These are phyloP conservation scores for Lysandra coridon DNA, from an alignment of 2,888 invertebrate genomes.

Conservation along the genomic window DNA sequence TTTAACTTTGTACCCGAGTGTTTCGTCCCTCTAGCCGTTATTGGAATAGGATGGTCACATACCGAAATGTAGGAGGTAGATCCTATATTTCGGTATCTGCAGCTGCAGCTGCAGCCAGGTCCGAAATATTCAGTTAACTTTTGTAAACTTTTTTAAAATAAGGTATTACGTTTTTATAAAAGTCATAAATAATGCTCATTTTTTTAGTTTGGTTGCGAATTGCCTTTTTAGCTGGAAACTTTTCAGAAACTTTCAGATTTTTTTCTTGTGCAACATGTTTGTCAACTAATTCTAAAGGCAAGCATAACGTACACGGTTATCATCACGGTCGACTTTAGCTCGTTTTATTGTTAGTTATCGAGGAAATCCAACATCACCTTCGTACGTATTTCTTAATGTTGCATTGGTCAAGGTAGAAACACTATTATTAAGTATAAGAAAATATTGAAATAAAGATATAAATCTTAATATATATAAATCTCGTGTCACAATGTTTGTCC, in stretches of 20 bases:
- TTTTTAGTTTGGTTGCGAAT: neutral
- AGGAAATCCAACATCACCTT: conserved; percentile 3
- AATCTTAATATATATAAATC: too few species aligned
- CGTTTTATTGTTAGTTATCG: neutral
- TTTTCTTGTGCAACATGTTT: neutral
- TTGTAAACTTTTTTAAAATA: neutral
- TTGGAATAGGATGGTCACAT: neutral
- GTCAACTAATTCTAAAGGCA: neutral
- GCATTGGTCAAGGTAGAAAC: neutral
- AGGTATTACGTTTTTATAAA: neutral
- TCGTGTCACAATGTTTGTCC: too few species aligned
- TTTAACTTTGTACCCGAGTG: neutral
- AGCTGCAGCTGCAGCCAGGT: neutral
- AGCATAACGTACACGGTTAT: too few species aligned
- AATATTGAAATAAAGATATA: too few species aligned
- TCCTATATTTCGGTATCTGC: neutral
- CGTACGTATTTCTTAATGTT: neutral
- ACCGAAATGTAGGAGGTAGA: neutral
- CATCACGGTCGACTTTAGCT: neutral
- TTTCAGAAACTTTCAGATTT: neutral
- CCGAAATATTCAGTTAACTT: neutral
- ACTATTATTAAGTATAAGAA: neutral
- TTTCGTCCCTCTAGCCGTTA: neutral
- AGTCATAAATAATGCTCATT: neutral
- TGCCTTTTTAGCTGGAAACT: neutral